These are phyloP conservation scores for Cartodere bifasciata DNA, from an alignment of 2,888 invertebrate genomes.

Conservation along the genomic window DNA sequence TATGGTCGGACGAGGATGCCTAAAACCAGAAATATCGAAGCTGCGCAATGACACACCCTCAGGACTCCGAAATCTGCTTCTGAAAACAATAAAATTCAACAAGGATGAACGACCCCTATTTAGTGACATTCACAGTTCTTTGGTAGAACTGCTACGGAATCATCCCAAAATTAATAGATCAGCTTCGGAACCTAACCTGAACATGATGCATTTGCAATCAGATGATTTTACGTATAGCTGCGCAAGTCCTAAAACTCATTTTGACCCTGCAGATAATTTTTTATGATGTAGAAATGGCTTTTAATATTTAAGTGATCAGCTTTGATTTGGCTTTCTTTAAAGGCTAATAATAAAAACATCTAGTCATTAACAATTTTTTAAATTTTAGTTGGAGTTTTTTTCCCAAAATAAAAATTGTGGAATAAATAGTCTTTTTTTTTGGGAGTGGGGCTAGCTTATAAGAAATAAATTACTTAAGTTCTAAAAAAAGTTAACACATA, in stretches of 20 bases:
- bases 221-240: slow-evolving; percentile 82
- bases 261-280: slow-evolving; percentile 46
- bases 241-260: slow-evolving; percentile 91
- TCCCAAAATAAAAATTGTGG: too few species aligned
- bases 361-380: too few species aligned
- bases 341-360: too few species aligned
- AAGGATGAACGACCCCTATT: slow-evolving; percentile 84
- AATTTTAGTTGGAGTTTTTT: too few species aligned
- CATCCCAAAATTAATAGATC: slow-evolving; percentile 87
- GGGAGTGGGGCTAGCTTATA: too few species aligned
- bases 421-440: too few species aligned
- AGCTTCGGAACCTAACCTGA: slow-evolving; percentile 76
- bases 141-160: slow-evolving; percentile 76
- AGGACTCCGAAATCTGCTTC: slow-evolving; percentile 71
- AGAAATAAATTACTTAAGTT: too few species aligned
- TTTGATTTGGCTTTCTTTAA: too few species aligned
- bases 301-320: too few species aligned
- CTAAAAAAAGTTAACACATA: too few species aligned
- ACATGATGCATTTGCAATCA: slow-evolving; percentile 71
- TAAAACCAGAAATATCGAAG: slow-evolving; percentile 75
- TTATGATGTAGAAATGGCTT: too few species aligned
- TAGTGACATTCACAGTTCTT: slow-evolving; percentile 72
- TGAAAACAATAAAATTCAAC: slow-evolving; percentile 83
- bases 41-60: slow-evolving; percentile 84
- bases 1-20: slow-evolving; percentile 89